Evolutionary conservation across 2,797 vertebrate species (phyloP).

Genomic region (Sebastes variabilis): DNA sequence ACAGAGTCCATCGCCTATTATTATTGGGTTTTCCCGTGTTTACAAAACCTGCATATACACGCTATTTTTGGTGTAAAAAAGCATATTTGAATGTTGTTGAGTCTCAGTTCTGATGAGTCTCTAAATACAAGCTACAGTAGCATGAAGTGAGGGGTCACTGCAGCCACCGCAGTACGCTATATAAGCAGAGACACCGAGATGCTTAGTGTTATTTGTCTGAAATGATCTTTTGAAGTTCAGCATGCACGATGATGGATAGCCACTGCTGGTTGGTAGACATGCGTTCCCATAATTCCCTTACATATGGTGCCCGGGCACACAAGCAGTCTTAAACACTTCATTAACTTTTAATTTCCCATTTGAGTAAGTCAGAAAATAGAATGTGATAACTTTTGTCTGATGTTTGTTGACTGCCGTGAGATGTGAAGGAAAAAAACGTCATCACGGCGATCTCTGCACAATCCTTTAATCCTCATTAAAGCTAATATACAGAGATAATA

Average conservation of each 20-base stretch:
- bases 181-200: neutral
- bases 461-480: slow-evolving; percentile 49
- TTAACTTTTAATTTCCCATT: slow-evolving; percentile 88
- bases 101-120: neutral
- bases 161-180: neutral
- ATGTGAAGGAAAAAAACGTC: slow-evolving; percentile 31
- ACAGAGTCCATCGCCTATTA: neutral
- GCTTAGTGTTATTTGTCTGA: slow-evolving; percentile 14
- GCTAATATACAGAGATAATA: slow-evolving; percentile 15
- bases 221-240: slow-evolving; percentile 41
- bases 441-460: slow-evolving; percentile 27
- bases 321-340: slow-evolving; percentile 76
- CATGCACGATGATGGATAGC: slow-evolving; percentile 68
- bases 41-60: neutral
- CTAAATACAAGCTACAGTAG: neutral
- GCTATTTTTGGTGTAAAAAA: neutral
- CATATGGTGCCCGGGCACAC: slow-evolving; percentile 57
- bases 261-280: slow-evolving; percentile 31
- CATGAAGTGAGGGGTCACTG: neutral
- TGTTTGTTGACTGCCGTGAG: slow-evolving; percentile 69
- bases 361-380: slow-evolving; percentile 81
- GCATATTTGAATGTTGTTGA: neutral
- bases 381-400: slow-evolving; percentile 67
- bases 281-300: slow-evolving; percentile 55
- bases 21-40: neutral